A percentile compares a stretch with the other conserved stretches of the same genome.
phyloP scores from a whole-genome alignment of 2,113 vertebrate genomes.

The Numida meleagris region DNA sequence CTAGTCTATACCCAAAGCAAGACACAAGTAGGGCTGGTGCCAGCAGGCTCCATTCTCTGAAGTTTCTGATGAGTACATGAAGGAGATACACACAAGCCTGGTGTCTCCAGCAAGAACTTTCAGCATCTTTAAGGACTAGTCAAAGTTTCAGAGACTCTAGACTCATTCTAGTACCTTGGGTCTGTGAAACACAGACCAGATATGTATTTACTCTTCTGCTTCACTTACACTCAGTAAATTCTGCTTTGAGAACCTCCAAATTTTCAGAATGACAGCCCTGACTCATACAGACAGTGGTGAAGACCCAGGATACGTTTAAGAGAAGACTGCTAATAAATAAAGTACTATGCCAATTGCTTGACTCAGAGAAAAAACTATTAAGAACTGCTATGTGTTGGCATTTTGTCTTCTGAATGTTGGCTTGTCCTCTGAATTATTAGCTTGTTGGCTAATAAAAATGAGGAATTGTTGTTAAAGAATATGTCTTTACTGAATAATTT shows the following conservation, averaged over 20 bases:
- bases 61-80: neutral
- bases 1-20: neutral
- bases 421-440: too few species aligned
- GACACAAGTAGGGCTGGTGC: accelerated
- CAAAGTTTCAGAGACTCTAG: neutral
- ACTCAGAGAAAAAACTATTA: slow-evolving; percentile 13
- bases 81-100: neutral
- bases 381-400: neutral
- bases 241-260: neutral
- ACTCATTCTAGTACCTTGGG: neutral
- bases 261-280: neutral
- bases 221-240: neutral
- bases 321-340: neutral
- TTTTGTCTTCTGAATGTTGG: neutral
- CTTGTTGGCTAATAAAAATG: neutral
- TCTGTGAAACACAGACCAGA: neutral
- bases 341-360: neutral
- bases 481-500: neutral
- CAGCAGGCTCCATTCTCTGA: neutral
- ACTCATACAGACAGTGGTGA: neutral
- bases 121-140: neutral
- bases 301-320: neutral
- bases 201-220: neutral
- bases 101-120: neutral
- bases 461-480: neutral